These are phyloP conservation scores for Dipus sagitta DNA, from an alignment of 2,797 vertebrate species.

Conservation along the genomic window DNA sequence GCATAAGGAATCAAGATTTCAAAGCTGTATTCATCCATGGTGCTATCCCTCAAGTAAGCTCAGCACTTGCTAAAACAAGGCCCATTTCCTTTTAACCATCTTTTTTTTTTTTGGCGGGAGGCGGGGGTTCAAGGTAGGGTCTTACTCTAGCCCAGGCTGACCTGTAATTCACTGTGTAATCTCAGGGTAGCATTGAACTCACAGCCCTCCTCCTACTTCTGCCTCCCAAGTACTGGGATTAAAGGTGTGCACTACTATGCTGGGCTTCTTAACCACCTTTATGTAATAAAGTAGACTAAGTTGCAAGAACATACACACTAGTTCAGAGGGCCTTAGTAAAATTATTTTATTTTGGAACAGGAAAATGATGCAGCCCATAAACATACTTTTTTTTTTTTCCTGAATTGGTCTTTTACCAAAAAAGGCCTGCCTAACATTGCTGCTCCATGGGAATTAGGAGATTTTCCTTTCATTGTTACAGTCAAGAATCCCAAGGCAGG, in stretches of 20 bases:
- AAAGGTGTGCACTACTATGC: too few relatives aligned
- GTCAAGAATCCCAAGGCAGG: background rate
- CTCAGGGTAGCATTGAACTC: too few relatives aligned
- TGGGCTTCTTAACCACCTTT: background rate
- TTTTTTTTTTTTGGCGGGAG: too few relatives aligned
- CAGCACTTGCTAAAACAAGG: background rate
- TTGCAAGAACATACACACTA: constrained; percentile 19
- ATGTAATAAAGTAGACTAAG: constrained; percentile 20
- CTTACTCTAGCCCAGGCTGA: too few relatives aligned
- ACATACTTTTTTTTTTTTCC: constrained; percentile 34
- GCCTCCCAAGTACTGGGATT: too few relatives aligned
- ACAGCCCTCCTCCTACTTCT: too few relatives aligned
- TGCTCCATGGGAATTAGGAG: background rate
- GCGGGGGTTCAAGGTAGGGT: too few relatives aligned
- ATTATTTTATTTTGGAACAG: constrained; percentile 46
- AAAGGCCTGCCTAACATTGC: background rate
- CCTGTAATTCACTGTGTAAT: too few relatives aligned
- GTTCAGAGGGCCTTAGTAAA: background rate
- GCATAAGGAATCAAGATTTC: background rate
- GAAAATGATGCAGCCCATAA: constrained; percentile 53
- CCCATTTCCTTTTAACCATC: background rate
- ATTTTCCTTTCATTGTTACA: background rate
- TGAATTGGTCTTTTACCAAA: constrained; percentile 18
- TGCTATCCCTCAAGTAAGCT: background rate
- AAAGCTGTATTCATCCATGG: background rate